Percentiles rank a stretch among this genome's conserved stretches.
Evolutionary conservation across 2,113 vertebrate genomes (phyloP).

Genomic region (Epinephelus fuscoguttatus): DNA sequence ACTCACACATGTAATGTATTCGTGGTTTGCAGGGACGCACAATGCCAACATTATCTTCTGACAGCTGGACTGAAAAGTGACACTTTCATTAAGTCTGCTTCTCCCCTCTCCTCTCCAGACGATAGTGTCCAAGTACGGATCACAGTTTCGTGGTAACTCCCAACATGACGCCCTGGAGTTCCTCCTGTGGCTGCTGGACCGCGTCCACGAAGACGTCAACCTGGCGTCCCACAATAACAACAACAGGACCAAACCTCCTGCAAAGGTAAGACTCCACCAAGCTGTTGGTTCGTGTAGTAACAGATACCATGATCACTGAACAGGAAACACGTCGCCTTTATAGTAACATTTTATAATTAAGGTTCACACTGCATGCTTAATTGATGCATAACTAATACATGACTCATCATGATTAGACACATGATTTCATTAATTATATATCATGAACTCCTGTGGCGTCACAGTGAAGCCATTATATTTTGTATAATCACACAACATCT

Average conservation of each 20-base stretch:
- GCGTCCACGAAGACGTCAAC: constrained; percentile 93
- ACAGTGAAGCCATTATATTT: neutral
- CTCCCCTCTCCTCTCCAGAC: constrained; percentile 80
- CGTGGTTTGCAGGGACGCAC: no score
- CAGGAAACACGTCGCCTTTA: neutral
- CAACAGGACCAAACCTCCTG: constrained; percentile 67
- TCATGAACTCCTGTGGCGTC: neutral
- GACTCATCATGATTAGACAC: constrained; percentile 26
- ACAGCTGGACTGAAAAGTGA: no score
- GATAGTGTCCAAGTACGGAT: constrained; percentile 92
- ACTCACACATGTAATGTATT: no score
- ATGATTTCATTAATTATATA: constrained; percentile 27
- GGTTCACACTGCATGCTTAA: constrained; percentile 23
- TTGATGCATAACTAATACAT: constrained; percentile 14
- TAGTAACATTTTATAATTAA: neutral
- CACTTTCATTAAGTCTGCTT: no score
- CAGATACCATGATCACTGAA: neutral
- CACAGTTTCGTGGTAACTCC: constrained; percentile 94
- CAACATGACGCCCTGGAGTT: constrained; percentile 98
- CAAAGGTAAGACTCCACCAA: constrained; percentile 84
- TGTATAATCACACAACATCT: neutral
- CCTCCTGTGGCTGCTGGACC: constrained; percentile 95
- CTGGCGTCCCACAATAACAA: constrained; percentile 80
- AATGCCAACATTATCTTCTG: no score
- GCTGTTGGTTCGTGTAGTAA: neutral